Base-by-base conservation (phyloP, 2,797 vertebrate genomes). In the Micrastur ruficollis region DNA sequence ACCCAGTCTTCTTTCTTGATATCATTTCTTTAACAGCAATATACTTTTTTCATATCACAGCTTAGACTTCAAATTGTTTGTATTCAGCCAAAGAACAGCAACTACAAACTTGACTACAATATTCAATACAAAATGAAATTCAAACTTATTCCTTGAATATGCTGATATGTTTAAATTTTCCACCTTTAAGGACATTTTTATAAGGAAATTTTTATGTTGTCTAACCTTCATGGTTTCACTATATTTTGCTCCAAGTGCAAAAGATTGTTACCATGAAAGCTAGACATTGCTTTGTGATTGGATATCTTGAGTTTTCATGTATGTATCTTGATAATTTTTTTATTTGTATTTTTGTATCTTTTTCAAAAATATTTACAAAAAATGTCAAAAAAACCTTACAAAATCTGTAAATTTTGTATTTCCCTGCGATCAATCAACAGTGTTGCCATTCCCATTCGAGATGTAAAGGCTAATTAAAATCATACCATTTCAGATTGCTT, bases 321-420 rank as follows among this genome's bases (percentile, higher is more conserved):
- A 66, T 2, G 29, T 5, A 9, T 29, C 66, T 46, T 55, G 9
- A 23, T 40, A 17, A 8, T 20, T 56, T 42, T 40, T 22, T 22
- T 23, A 42, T 23, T 34, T 46, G 7, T 12, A 31, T 19, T 50
- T 59, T 31, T 49, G 1, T 49, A 34, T 34, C 2, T 44, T 79
- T 67, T 66, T 14, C 7, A 80, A 62, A 78, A 47, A 32, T 16
- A 14, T 25, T 68, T 38, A 25, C 26, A 32, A 42, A n/a, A 67
- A 9, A 34, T 5, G 5, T 6, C 1, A 9, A 32, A 59, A 71
- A 32, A 50, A 5, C 2, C 1, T 12, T 9, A 17, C 14, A 44
- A 14, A 19, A 52, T 36, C 26, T 36, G 3, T 34, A 31, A 29
- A 1, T 58, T n/a, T 27, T 36, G 0, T n/a, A 36, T 56, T 65